Conservation (phyloP, 2,888 invertebrate genomes). For the Xylophagus ater region DNA sequence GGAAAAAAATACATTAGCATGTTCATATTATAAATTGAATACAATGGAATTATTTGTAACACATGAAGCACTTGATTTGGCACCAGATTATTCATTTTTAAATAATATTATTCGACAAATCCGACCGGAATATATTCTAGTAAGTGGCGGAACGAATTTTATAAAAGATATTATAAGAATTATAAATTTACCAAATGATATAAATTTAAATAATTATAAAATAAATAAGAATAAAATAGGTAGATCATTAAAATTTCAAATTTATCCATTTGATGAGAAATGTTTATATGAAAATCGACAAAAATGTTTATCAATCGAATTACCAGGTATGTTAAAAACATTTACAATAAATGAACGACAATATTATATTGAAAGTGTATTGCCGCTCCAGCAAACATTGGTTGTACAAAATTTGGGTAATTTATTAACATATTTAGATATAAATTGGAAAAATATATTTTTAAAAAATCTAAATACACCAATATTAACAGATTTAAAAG, state of each 20-base stretch:
- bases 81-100: slow-evolving; percentile 16
- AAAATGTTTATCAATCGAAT: slow-evolving; percentile 13
- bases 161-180: slow-evolving; percentile 14
- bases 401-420: slow-evolving; percentile 18
- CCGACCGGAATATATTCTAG: slow-evolving; percentile 14
- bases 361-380: slow-evolving; percentile 17
- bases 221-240: slow-evolving; percentile 6
- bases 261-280: slow-evolving; percentile 16
- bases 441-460: slow-evolving; percentile 17
- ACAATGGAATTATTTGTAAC: slow-evolving; percentile 18
- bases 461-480: slow-evolving; percentile 11
- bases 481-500: slow-evolving; percentile 16
- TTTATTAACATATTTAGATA: slow-evolving; percentile 17
- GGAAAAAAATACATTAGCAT: slow-evolving; percentile 16
- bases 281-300: slow-evolving; percentile 10
- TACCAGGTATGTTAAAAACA: slow-evolving; percentile 18
- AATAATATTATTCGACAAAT: slow-evolving; percentile 19
- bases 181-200: slow-evolving; percentile 7
- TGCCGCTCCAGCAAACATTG: slow-evolving; percentile 18
- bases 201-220: slow-evolving; percentile 12
- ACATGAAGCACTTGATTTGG: slow-evolving; percentile 17
- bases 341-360: slow-evolving; percentile 11
- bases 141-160: slow-evolving; percentile 17
- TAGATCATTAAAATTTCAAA: slow-evolving; percentile 11
- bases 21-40: slow-evolving; percentile 16